Conservation (phyloP, 2,797 vertebrate species). For the Clangula hyemalis region DNA sequence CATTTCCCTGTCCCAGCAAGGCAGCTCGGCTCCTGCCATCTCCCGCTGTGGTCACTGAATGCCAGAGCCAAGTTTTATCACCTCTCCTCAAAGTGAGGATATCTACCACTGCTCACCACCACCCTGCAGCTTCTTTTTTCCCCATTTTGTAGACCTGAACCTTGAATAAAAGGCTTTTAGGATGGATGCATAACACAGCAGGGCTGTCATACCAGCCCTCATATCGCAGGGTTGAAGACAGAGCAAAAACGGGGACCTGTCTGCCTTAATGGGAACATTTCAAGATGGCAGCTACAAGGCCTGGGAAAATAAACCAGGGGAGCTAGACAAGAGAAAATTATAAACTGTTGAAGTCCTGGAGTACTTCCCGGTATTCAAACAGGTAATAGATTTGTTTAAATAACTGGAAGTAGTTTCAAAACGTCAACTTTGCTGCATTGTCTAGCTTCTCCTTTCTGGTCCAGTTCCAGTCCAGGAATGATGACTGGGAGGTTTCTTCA, state of each 20-base stretch:
- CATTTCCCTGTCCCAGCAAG: neutral
- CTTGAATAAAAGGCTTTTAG: neutral
- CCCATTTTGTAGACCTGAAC: neutral
- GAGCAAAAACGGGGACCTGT: neutral
- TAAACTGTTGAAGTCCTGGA: slow-evolving; percentile 58
- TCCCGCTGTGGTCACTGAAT: neutral
- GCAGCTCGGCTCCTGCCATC: neutral
- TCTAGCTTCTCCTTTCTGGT: slow-evolving; percentile 53
- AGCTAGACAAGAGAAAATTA: slow-evolving; percentile 47
- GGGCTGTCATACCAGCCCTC: neutral
- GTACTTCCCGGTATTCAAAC: slow-evolving; percentile 67
- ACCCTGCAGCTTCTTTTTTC: neutral
- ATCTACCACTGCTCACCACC: neutral
- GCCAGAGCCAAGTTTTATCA: fast-evolving
- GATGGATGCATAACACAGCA: fast-evolving
- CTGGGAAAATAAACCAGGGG: slow-evolving; percentile 38
- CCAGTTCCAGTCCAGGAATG: slow-evolving; percentile 20
- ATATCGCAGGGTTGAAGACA: neutral
- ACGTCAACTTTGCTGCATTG: slow-evolving; percentile 36
- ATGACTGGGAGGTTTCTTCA: slow-evolving; percentile 11
- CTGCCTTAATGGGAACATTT: neutral
- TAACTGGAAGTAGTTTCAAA: slow-evolving; percentile 67
- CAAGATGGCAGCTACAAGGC: neutral
- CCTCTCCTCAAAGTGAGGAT: neutral
- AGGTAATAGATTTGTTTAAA: slow-evolving; percentile 67